Evolutionary conservation across 2,113 vertebrate species (phyloP).

Genomic region (Saccopteryx bilineata): DNA sequence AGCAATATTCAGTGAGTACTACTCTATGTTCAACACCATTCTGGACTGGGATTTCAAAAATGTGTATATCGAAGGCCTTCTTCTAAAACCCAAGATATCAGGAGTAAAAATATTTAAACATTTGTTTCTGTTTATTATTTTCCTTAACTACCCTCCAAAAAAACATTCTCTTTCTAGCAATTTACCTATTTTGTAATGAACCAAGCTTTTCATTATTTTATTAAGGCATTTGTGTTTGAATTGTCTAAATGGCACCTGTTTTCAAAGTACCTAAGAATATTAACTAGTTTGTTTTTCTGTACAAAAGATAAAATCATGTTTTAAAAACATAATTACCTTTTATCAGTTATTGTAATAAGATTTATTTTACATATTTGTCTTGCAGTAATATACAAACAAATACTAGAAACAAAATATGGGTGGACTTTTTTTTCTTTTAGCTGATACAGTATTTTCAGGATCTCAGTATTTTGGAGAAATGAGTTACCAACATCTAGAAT

Average conservation of each 20-base stretch:
- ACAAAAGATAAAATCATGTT: conserved; percentile 80
- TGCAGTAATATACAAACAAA: conserved; percentile 66
- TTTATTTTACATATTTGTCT: conserved; percentile 64
- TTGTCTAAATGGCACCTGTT: conserved; percentile 80
- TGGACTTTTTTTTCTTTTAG: conserved; percentile 58
- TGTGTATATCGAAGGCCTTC: neutral
- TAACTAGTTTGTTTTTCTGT: conserved; percentile 75
- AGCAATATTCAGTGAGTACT: conserved; percentile 5
- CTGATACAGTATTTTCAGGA: conserved; percentile 53
- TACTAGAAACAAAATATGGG: conserved; percentile 54
- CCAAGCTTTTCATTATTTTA: conserved; percentile 78
- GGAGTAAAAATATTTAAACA: neutral
- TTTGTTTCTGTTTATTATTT: conserved; percentile 50
- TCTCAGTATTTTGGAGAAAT: conserved; percentile 53
- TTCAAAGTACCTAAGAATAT: conserved; percentile 82
- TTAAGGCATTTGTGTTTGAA: conserved; percentile 77
- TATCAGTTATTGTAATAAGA: conserved; percentile 63
- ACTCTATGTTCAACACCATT: neutral
- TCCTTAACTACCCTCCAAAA: neutral
- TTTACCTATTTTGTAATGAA: conserved; percentile 59
- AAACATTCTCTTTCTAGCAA: conserved; percentile 53
- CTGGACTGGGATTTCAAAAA: neutral
- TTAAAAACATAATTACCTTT: conserved; percentile 64
- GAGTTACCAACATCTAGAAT: conserved; percentile 19
- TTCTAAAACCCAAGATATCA: neutral